These are phyloP conservation scores for Mythimna loreyi DNA, from an alignment of 2,888 invertebrate species.

Conservation along the genomic window DNA sequence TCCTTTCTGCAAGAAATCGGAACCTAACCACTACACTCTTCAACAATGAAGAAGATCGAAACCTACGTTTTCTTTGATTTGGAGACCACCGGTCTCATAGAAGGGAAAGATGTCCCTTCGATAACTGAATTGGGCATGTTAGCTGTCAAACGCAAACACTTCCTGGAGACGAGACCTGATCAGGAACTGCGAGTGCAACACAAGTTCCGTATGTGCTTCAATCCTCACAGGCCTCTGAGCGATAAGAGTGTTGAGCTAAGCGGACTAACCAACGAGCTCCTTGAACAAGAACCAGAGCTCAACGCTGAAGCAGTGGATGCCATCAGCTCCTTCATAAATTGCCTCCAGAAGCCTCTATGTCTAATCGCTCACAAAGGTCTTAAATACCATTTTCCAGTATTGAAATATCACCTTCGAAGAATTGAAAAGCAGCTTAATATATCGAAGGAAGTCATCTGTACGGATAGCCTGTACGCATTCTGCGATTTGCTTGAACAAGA, in stretches of 20 bases:
- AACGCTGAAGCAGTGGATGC: neutral
- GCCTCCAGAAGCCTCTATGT: neutral
- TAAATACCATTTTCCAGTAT: neutral
- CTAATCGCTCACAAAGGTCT: constrained; percentile 2
- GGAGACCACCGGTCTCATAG: neutral
- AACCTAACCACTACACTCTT: neutral
- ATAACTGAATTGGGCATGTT: constrained; percentile 5
- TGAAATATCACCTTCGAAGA: neutral
- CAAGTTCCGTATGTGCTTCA: constrained; percentile 3
- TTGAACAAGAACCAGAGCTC: neutral
- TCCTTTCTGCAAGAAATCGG: neutral
- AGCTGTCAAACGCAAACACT: neutral
- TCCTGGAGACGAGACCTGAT: neutral
- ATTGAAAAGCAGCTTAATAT: neutral
- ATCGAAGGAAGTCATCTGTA: neutral
- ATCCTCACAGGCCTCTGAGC: neutral
- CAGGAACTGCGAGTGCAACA: neutral
- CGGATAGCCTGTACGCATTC: constrained; percentile 3
- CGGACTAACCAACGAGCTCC: neutral
- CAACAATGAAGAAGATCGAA: neutral
- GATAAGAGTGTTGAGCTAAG: neutral
- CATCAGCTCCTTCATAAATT: constrained; percentile 1
- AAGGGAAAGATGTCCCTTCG: neutral
- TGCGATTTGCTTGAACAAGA: constrained; percentile 1
- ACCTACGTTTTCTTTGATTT: constrained; percentile 6